Evolutionary conservation across 2,888 invertebrate species (phyloP), one percentile per base, ranked within the genome.

Genomic region (Brenthis ino): DNA sequence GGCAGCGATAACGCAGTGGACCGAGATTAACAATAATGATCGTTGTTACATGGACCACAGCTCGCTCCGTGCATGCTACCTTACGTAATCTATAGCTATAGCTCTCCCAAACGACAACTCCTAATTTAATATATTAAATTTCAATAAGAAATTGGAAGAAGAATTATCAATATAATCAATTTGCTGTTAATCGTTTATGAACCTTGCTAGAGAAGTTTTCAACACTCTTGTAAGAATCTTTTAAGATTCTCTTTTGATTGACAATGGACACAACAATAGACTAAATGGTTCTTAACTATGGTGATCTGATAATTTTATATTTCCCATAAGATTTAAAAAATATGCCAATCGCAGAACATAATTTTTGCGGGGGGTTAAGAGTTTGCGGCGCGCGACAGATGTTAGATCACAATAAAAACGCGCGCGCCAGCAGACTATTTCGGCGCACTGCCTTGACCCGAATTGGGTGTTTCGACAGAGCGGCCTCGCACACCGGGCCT

Each of bases 401-500:
- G 92, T 91, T 90, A 89, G 88, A 89, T 87, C 87, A 91, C 89
- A 92, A 91, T 91, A 91, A 93, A 91, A 93, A 91, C 85, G 84
- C 86, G 85, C 88, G 87, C 89, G 88, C 89, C 86, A 88, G 85
- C 85, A 88, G 87, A 91, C 89, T 92, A 93, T 92, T 93, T 93
- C 92, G 92, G 92, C 90, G 87, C 84, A 85, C 90, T 82, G 92
- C 92, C 92, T 93, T 93, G 92, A 93, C 92, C 92, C 80, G 90
- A 89, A 91, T 93, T 85, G 88, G 88, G 86, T 89, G 86, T 92
- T 92, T 92, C 92, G 86, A 89, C 92, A 92, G 88, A 90, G 84
- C 90, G 92, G 87, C 92, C 91, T 92, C 91, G 91, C 86, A 89
- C 90, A 89, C 90, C 90, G 89, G 92, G 91, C 93, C 93, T 92